Percentiles rank a stretch among this genome's conserved stretches.
These are phyloP conservation scores for Acanthornis magna DNA, from an alignment of 2,797 vertebrate species.

Conservation along the genomic window DNA sequence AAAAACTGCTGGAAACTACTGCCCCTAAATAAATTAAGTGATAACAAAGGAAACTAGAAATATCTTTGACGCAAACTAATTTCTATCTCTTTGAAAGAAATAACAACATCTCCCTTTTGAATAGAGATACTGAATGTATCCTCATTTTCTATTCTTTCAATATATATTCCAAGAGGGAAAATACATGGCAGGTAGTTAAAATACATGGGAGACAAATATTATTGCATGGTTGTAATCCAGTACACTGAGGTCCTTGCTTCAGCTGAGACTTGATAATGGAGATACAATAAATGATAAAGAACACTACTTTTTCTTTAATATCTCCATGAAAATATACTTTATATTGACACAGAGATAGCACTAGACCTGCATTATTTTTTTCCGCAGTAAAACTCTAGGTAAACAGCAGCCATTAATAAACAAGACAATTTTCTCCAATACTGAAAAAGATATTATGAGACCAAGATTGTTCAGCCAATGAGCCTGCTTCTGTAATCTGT, in stretches of 20 bases:
- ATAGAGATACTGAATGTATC: neutral
- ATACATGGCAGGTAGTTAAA: neutral
- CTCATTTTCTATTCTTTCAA: neutral
- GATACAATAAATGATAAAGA: neutral
- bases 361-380: neutral
- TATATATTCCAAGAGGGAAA: neutral
- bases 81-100: neutral
- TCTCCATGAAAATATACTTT: neutral
- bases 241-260: neutral
- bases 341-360: neutral
- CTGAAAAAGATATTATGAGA: neutral
- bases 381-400: neutral
- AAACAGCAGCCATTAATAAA: constrained; percentile 18
- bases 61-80: neutral
- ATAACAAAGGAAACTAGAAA: neutral
- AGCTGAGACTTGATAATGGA: neutral
- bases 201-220: neutral
- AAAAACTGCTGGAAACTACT: neutral
- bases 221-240: neutral
- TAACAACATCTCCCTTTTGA: neutral
- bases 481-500: neutral
- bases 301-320: neutral
- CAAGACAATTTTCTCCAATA: neutral
- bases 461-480: constrained; percentile 7
- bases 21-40: neutral